Percentiles rank a stretch among this genome's conserved stretches.
phyloP scores from a whole-genome alignment of 2,113 vertebrate genomes.

The Carollia perspicillata region DNA sequence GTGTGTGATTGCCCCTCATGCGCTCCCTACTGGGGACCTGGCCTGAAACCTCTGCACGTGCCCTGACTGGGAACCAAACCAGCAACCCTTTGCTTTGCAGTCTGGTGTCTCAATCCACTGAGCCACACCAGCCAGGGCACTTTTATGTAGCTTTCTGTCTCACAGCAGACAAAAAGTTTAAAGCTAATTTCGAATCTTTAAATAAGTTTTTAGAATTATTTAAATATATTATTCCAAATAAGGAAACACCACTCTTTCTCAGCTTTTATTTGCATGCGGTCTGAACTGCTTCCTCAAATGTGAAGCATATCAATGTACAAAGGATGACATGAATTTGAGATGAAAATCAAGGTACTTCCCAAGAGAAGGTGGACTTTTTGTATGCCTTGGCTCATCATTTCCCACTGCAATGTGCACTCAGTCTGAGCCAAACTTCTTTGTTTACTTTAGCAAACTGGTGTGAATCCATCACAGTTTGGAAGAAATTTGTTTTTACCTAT shows the following conservation, averaged over 20 bases:
- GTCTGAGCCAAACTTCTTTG: constrained; percentile 13
- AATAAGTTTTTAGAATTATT: background rate
- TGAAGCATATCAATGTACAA: background rate
- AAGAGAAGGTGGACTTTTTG: background rate
- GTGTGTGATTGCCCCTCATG: no score
- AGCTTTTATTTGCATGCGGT: background rate
- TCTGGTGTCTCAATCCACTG: no score
- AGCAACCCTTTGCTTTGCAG: no score
- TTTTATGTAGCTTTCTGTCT: constrained; percentile 18
- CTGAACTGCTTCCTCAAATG: background rate
- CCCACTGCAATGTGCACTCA: background rate
- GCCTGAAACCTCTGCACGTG: no score
- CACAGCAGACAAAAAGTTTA: background rate
- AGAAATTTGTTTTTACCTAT: background rate
- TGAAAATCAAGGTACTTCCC: background rate
- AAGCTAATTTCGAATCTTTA: background rate
- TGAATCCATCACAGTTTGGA: background rate
- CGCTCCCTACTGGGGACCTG: no score
- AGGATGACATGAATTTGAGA: background rate
- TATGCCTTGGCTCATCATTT: background rate
- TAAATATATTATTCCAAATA: background rate
- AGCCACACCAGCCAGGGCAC: background rate
- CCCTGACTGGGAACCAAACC: no score
- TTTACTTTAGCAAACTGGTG: constrained; percentile 37
- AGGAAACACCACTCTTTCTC: background rate